Base-by-base conservation (phyloP, 2,888 invertebrate species). In the Coelopa pilipes region DNA sequence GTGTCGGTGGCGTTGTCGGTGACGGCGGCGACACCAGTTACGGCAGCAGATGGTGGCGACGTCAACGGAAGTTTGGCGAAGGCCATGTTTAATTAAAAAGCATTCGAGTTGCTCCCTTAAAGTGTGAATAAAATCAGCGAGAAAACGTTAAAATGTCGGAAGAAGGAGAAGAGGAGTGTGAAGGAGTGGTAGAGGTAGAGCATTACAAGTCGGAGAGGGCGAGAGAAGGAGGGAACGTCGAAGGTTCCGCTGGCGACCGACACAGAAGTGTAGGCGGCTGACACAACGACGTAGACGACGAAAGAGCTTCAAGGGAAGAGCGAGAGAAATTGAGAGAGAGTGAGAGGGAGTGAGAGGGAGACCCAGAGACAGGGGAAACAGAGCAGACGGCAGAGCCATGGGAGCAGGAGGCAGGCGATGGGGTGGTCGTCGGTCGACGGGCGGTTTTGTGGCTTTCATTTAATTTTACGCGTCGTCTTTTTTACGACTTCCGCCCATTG, bases 401-500 rank as follows among this genome's bases (percentile, higher is more conserved):
- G 7, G 34, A 34, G 34, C 7, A 7, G 7, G 34, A 34, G 34
- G 7, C 34, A 34, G 34, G 34, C 34, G 34, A 34, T 34, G 34
- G 2, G 34, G n/a, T n/a, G 19, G 19, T 17, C 45, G 46, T 13
- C 9, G 21, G 19, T 59, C 24, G 24, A 21, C 24, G 19, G 19
- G 57, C 21, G 17, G 57, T 34, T 62, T 62, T 62, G 62, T 15
- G 62, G 34, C 34, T 62, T 62, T 62, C 62, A 62, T 62, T 62
- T 62, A 62, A 62, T 62, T 62, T 62, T 62, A 45, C 45, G 62
- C 62, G 34, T 62, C 34, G 62, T n/a, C 57, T 59, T 45, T 62
- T 62, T 62, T 62, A 62, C 34, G 62, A 62, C 62, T 62, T 62
- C 62, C 62, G 62, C 62, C n/a, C 62, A 62, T 59, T 59, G 57